These are phyloP conservation scores for Poeciliopsis prolifica DNA, from an alignment of 2,113 vertebrate species.

Conservation along the genomic window DNA sequence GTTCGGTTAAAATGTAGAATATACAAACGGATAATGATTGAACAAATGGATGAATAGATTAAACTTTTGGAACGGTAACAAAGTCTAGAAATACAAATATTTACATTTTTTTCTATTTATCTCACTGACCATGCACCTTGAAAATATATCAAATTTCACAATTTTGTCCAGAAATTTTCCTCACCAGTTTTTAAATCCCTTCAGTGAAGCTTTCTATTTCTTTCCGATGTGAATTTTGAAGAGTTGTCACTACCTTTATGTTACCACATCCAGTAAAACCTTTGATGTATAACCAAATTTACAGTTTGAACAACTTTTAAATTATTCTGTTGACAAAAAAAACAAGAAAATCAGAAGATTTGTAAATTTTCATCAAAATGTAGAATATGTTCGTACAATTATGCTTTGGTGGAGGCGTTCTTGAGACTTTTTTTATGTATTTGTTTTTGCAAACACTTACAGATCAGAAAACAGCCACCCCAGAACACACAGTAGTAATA, in stretches of 20 bases:
- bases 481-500: background rate
- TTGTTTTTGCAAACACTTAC: background rate
- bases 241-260: background rate
- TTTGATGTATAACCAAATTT: background rate
- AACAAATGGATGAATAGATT: background rate
- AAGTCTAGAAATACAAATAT: too few species aligned
- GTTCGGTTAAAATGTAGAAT: background rate
- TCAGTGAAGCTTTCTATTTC: background rate
- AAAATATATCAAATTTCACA: background rate
- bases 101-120: background rate
- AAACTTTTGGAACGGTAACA: too few species aligned
- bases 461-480: too few species aligned
- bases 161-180: background rate
- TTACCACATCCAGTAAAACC: background rate
- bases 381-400: background rate
- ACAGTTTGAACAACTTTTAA: background rate
- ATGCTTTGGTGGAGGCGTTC: too few species aligned
- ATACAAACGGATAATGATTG: background rate
- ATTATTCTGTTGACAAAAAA: background rate
- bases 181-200: background rate
- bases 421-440: too few species aligned
- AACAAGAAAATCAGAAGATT: background rate
- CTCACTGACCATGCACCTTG: background rate
- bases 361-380: too few species aligned
- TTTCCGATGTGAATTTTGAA: background rate